Evolutionary conservation across 1,140 invertebrate species (phyloP).

Genomic region (Rhizoglyphus robini): DNA sequence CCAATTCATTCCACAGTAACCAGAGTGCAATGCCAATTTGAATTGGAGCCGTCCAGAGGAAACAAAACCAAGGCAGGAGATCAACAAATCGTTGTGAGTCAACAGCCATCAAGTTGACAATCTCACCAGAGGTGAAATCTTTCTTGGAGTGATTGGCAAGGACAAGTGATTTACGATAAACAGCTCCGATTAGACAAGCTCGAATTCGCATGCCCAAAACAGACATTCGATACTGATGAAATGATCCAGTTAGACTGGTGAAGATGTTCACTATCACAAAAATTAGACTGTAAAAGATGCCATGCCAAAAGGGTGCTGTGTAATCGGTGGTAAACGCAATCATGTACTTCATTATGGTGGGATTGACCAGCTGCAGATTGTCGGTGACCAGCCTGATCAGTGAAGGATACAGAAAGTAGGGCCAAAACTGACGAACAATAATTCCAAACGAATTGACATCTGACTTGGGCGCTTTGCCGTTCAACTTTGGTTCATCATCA

Average conservation of each 20-base stretch:
- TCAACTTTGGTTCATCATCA: neutral
- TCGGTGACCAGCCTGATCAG: conserved; percentile 66
- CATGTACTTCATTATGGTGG: conserved; percentile 44
- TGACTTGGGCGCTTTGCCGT: neutral
- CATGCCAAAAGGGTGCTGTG: conserved; percentile 51
- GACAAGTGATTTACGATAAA: conserved; percentile 24
- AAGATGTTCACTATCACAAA: conserved; percentile 49
- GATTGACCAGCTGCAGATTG: conserved; percentile 70
- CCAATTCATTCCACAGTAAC: no score
- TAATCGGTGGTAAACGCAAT: neutral
- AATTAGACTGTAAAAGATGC: no score
- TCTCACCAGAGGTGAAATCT: conserved; percentile 25
- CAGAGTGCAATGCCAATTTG: no score
- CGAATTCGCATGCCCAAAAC: conserved; percentile 25
- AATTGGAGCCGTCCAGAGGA: conserved; percentile 32
- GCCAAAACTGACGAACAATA: conserved; percentile 54
- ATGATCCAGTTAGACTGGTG: conserved; percentile 18
- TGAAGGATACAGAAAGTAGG: conserved; percentile 64
- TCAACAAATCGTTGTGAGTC: conserved; percentile 22
- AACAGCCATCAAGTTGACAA: conserved; percentile 28
- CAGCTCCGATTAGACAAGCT: conserved; percentile 30
- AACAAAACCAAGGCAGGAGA: conserved; percentile 24
- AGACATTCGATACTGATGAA: no score
- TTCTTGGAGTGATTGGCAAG: conserved; percentile 54
- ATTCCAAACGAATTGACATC: conserved; percentile 29